These are phyloP conservation scores for Phrynocephalus versicolor DNA, from an alignment of 2,113 vertebrate genomes.

Conservation along the genomic window DNA sequence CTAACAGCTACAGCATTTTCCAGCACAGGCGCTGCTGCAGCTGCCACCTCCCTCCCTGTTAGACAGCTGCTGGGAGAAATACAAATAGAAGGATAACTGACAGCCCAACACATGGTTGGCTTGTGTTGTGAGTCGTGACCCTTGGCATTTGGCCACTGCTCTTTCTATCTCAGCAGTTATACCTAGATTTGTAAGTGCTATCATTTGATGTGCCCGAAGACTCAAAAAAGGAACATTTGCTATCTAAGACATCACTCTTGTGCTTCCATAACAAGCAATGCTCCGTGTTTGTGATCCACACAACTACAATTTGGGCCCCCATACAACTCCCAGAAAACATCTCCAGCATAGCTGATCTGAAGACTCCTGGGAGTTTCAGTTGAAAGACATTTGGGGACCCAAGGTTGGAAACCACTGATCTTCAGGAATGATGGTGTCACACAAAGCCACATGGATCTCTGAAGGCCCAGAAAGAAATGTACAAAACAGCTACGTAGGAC, in stretches of 20 bases:
- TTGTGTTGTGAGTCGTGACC: background rate
- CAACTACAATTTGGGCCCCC: background rate
- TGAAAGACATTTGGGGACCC: too few species aligned
- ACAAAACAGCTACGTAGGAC: too few species aligned
- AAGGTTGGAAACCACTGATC: too few species aligned
- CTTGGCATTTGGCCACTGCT: background rate
- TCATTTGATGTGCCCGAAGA: background rate
- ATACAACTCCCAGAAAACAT: too few species aligned
- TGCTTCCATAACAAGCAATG: background rate
- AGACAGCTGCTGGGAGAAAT: background rate
- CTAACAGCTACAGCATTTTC: background rate
- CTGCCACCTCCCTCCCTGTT: background rate
- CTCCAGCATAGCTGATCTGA: too few species aligned
- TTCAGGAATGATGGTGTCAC: too few species aligned
- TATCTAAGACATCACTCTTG: constrained; percentile 7
- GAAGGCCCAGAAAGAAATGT: too few species aligned
- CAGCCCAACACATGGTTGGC: background rate
- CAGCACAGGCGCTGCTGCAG: background rate
- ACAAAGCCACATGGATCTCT: too few species aligned
- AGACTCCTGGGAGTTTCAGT: too few species aligned
- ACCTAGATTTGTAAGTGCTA: background rate
- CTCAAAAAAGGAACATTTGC: background rate
- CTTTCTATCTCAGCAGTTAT: too few species aligned
- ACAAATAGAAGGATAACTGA: background rate
- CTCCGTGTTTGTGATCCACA: constrained; percentile 45